phyloP scores from a whole-genome alignment of 2,797 vertebrate species.

The Netta rufina region DNA sequence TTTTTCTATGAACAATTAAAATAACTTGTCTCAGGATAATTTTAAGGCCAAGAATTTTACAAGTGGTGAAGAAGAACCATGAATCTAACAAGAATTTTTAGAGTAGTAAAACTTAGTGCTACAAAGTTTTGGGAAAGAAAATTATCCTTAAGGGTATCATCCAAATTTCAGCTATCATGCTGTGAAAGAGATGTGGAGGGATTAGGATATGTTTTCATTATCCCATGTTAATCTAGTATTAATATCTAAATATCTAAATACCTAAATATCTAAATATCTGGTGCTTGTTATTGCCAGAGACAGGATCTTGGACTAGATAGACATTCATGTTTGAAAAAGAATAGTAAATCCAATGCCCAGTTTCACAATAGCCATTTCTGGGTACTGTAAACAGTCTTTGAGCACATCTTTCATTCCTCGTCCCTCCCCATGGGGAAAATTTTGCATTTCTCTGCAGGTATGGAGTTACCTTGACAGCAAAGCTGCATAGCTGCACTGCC shows the following conservation, averaged over 20 bases:
- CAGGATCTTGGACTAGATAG: background rate
- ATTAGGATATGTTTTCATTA: background rate
- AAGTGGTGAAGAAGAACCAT: background rate
- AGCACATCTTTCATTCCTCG: background rate
- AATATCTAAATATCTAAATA: background rate
- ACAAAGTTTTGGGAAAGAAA: background rate
- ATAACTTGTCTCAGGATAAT: background rate
- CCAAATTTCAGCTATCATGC: background rate
- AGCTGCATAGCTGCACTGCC: background rate
- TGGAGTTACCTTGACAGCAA: background rate
- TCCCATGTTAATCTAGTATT: background rate
- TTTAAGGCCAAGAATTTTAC: background rate
- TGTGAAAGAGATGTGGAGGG: background rate
- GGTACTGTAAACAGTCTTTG: background rate
- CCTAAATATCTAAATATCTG: background rate
- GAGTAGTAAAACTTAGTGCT: background rate
- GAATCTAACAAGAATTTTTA: background rate
- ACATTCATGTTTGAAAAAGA: background rate
- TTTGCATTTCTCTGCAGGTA: background rate
- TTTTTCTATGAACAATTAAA: background rate
- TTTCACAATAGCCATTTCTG: background rate
- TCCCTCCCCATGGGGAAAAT: background rate
- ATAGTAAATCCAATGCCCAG: background rate
- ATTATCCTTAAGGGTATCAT: background rate
- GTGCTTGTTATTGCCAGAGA: background rate